Conservation (phyloP, 2,888 invertebrate genomes). For the Balanococcus diminutus region DNA sequence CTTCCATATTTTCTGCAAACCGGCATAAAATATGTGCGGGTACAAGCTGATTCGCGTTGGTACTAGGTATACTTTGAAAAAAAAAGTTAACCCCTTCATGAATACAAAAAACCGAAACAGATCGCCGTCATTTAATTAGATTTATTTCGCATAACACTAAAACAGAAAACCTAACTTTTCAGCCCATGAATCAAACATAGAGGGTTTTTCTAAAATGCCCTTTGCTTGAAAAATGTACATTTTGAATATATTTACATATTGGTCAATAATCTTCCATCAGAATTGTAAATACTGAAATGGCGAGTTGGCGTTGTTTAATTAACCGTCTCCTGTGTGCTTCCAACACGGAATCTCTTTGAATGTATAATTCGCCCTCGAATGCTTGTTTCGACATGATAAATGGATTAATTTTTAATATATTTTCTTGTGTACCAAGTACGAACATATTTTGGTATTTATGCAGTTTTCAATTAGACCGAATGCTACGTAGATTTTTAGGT, state of each 20-base stretch:
- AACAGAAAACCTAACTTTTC: slow-evolving; percentile 36
- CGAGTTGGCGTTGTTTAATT: slow-evolving; percentile 47
- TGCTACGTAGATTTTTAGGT: neutral
- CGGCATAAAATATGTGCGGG: neutral
- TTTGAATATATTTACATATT: slow-evolving; percentile 52
- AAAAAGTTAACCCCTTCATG: slow-evolving; percentile 1
- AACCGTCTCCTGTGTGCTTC: slow-evolving; percentile 41
- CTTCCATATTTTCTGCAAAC: neutral
- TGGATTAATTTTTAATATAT: slow-evolving; percentile 36
- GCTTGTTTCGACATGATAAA: slow-evolving; percentile 32
- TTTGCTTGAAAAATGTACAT: slow-evolving; percentile 14
- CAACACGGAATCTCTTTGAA: slow-evolving; percentile 35
- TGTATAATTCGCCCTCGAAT: slow-evolving; percentile 40
- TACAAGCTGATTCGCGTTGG: neutral
- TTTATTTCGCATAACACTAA: slow-evolving; percentile 21
- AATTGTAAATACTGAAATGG: slow-evolving; percentile 40
- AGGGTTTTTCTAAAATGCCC: slow-evolving; percentile 44
- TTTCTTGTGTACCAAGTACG: slow-evolving; percentile 19
- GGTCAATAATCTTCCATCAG: slow-evolving; percentile 53
- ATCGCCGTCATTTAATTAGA: slow-evolving; percentile 18
- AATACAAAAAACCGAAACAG: slow-evolving; percentile 27
- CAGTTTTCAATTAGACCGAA: neutral
- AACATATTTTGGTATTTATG: neutral
- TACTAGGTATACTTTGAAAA: too few species aligned
- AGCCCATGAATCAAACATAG: slow-evolving; percentile 30